A percentile compares a stretch with the other conserved stretches of the same genome.
Conservation (phyloP, 1,140 invertebrate species). For the Pseudomyrmex cubaensis region DNA sequence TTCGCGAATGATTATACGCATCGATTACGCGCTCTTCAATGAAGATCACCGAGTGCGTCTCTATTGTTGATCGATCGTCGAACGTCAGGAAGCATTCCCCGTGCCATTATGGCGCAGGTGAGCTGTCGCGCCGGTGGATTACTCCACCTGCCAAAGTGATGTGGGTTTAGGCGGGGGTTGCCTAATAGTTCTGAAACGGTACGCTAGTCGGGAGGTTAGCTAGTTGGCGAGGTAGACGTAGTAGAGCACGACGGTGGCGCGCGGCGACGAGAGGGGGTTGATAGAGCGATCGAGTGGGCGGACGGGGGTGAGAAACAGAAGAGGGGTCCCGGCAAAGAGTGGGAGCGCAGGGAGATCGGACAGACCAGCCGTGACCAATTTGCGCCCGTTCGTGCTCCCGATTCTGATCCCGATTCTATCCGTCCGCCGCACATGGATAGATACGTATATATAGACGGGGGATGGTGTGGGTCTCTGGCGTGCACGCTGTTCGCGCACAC, state of each 20-base stretch:
- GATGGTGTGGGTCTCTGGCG: neutral
- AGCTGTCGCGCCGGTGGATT: conserved; percentile 63
- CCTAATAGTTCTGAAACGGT: conserved; percentile 78
- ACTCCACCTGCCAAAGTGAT: conserved; percentile 70
- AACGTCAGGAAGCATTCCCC: neutral
- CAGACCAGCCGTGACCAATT: conserved; percentile 85
- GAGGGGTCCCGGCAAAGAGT: neutral
- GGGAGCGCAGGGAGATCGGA: conserved; percentile 76
- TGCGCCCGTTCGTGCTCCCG: conserved; percentile 80
- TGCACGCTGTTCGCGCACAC: conserved; percentile 10
- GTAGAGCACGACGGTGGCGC: conserved; percentile 20
- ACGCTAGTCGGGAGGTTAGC: conserved; percentile 71
- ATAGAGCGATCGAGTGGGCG: conserved; percentile 65
- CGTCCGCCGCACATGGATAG: neutral
- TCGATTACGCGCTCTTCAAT: neutral
- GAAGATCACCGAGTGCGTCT: conserved; percentile 11
- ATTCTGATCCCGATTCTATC: conserved; percentile 71
- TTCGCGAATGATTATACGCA: neutral
- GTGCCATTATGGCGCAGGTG: conserved; percentile 66
- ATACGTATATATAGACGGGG: neutral
- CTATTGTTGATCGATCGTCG: conserved; percentile 34
- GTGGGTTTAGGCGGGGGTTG: conserved; percentile 69
- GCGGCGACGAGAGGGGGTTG: conserved; percentile 24
- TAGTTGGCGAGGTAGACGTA: conserved; percentile 63
- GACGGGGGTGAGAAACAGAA: neutral